A percentile compares a stretch with the other conserved stretches of the same genome.
Evolutionary conservation across 2,888 invertebrate genomes (phyloP).

Genomic region (Aporophyla lueneburgensis): DNA sequence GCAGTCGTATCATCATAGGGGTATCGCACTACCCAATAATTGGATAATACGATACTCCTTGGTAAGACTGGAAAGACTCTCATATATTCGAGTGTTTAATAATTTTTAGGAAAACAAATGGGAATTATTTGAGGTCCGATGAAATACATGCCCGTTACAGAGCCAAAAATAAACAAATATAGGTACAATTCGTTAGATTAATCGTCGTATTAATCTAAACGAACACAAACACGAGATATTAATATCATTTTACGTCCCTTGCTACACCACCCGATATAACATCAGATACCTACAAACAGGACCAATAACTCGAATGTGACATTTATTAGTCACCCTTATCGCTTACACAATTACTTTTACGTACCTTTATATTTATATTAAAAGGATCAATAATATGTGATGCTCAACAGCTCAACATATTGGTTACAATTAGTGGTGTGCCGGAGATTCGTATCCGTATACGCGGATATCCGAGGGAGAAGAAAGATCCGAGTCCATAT

Average conservation of each 20-base stretch:
- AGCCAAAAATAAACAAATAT: neutral
- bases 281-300: conserved; percentile 18
- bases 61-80: too few relatives aligned
- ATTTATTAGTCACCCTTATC: conserved; percentile 35
- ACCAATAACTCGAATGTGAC: conserved; percentile 34
- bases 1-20: too few relatives aligned
- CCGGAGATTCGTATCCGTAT: too few relatives aligned
- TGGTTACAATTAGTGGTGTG: neutral
- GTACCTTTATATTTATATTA: conserved; percentile 10
- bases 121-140: neutral
- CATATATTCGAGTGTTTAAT: neutral
- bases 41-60: too few relatives aligned
- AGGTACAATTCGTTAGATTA: neutral
- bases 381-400: conserved; percentile 26
- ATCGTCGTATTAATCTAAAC: conserved; percentile 9
- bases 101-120: neutral
- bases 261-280: conserved; percentile 21
- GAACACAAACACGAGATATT: conserved; percentile 8
- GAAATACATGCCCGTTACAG: neutral
- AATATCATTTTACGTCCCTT: conserved; percentile 3
- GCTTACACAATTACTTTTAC: conserved; percentile 26
- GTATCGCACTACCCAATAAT: too few relatives aligned
- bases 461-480: too few relatives aligned
- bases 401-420: conserved; percentile 17
- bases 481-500: too few relatives aligned